phyloP scores from a whole-genome alignment of 2,888 invertebrate genomes.

The Andrena dorsata region DNA sequence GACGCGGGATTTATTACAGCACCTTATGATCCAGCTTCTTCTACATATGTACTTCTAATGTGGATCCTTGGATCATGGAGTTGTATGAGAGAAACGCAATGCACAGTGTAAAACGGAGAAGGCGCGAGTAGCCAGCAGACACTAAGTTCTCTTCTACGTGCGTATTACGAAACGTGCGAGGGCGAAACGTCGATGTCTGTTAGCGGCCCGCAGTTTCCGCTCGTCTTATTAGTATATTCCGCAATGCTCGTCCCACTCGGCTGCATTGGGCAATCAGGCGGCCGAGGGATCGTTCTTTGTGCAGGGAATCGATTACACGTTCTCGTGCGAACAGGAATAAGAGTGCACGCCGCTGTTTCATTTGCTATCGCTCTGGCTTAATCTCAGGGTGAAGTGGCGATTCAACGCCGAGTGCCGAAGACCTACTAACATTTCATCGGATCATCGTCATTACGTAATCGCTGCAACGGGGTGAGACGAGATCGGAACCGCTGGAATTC shows the following conservation, averaged over 20 bases:
- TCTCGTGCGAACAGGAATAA: constrained; percentile 57
- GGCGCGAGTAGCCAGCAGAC: not conserved
- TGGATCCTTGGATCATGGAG: no score
- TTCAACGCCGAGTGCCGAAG: constrained; percentile 27
- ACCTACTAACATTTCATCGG: constrained; percentile 68
- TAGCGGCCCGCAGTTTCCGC: constrained; percentile 20
- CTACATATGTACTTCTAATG: no score
- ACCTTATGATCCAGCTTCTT: no score
- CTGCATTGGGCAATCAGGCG: constrained; percentile 46
- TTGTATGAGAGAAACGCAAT: no score
- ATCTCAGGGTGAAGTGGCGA: constrained; percentile 53
- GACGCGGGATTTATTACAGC: no score
- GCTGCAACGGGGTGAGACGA: constrained; percentile 26
- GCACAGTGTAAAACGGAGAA: not conserved
- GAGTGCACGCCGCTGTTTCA: constrained; percentile 44
- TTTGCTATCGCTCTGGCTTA: constrained; percentile 58
- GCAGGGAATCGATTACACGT: constrained; percentile 50
- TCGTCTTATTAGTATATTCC: constrained; percentile 52
- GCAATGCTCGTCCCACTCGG: constrained; percentile 43
- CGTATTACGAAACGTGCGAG: constrained; percentile 40
- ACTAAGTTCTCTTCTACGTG: not conserved
- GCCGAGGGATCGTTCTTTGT: constrained; percentile 50
- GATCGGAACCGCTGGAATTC: constrained; percentile 52
- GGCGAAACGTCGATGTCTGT: constrained; percentile 26
- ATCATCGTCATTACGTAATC: constrained; percentile 61